These are phyloP conservation scores for Drosophila ironensis DNA, from an alignment of 1,140 invertebrate genomes.

Conservation along the genomic window DNA sequence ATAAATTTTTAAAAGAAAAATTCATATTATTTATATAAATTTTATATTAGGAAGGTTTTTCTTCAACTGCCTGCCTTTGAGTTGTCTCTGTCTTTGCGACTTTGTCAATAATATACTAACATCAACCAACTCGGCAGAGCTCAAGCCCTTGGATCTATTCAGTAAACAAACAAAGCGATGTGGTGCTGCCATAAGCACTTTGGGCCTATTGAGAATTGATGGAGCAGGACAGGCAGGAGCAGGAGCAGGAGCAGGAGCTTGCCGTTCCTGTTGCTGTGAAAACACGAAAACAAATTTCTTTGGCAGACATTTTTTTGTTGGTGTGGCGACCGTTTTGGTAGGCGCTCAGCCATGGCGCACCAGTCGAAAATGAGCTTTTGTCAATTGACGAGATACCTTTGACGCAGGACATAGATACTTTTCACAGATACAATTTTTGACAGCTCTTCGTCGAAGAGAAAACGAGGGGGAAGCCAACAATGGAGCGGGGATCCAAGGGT, in stretches of 20 bases:
- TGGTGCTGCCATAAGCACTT: constrained; percentile 49
- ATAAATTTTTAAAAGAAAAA: no score
- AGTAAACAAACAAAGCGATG: constrained; percentile 54
- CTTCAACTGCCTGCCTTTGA: constrained; percentile 4
- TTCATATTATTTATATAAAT: no score
- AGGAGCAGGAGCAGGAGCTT: constrained; percentile 1
- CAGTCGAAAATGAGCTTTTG: constrained; percentile 22
- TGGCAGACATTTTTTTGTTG: constrained; percentile 43
- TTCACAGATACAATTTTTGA: constrained; percentile 57
- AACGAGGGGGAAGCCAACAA: background rate
- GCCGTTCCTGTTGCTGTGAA: constrained; percentile 15
- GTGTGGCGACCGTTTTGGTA: constrained; percentile 3
- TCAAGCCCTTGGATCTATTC: constrained; percentile 51
- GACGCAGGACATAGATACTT: constrained; percentile 47
- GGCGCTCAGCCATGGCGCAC: constrained; percentile 49
- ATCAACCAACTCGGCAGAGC: constrained; percentile 14
- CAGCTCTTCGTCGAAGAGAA: constrained; percentile 32
- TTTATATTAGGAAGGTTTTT: no score
- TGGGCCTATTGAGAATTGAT: constrained; percentile 35
- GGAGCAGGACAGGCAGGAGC: constrained; percentile 3
- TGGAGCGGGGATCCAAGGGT: constrained; percentile 28
- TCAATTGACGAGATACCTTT: constrained; percentile 28
- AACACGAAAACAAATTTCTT: constrained; percentile 20
- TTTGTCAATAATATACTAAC: constrained; percentile 43
- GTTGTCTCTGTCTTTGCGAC: constrained; percentile 22